phyloP scores from a whole-genome alignment of 2,797 vertebrate genomes.

The Sebastes nivosus region DNA sequence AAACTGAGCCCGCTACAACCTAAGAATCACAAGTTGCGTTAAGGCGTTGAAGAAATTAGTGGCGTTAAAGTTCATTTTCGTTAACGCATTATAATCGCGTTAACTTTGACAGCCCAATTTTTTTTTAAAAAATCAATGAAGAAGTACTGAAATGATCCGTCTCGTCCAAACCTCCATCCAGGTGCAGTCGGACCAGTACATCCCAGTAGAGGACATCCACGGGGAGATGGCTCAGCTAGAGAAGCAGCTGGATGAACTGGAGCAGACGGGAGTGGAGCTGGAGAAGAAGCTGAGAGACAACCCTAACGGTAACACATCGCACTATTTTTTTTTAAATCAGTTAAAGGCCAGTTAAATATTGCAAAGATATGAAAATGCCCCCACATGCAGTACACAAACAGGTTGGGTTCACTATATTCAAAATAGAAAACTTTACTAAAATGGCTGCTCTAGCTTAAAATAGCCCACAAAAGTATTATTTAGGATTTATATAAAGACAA shows the following conservation, averaged over 20 bases:
- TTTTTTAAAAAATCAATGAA: neutral
- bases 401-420: neutral
- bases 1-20: too few species aligned
- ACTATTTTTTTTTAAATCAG: neutral
- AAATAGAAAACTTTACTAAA: neutral
- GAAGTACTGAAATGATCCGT: neutral
- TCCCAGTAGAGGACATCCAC: constrained; percentile 95
- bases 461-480: neutral
- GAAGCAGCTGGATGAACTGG: constrained; percentile 92
- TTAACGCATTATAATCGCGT: too few species aligned
- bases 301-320: constrained; percentile 82
- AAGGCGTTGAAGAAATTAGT: too few species aligned
- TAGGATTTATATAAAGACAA: neutral
- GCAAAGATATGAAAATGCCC: neutral
- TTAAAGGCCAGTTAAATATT: neutral
- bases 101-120: too few species aligned
- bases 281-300: constrained; percentile 91
- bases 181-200: constrained; percentile 98
- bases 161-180: constrained; percentile 53
- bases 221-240: constrained; percentile 94
- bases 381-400: neutral
- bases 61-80: too few species aligned
- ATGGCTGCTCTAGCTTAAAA: neutral
- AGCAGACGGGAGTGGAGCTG: constrained; percentile 92
- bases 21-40: too few species aligned